Conservation (phyloP, 2,797 vertebrate species). For the Xenopus petersii region DNA sequence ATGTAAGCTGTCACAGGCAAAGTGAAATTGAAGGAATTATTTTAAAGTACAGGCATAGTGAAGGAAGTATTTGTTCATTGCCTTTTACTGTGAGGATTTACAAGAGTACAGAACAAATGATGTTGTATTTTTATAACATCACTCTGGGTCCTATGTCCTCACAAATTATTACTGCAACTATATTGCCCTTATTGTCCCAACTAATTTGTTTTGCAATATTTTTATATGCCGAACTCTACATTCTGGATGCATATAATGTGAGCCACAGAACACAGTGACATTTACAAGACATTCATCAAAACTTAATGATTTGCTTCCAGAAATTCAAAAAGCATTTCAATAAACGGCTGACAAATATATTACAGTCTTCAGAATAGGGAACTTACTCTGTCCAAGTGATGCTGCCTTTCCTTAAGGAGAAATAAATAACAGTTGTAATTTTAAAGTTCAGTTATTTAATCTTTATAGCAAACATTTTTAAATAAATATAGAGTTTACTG, state of each 20-base stretch:
- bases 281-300: constrained; percentile 17
- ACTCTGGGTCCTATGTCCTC: background rate
- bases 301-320: constrained; percentile 38
- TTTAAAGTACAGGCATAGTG: background rate
- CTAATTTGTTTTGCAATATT: constrained; percentile 11
- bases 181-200: constrained; percentile 2
- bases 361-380: too few relatives aligned
- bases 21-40: constrained; percentile 1
- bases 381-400: too few relatives aligned
- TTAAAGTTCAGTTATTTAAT: too few relatives aligned
- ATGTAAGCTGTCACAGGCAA: background rate
- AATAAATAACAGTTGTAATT: too few relatives aligned
- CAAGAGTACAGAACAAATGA: constrained; percentile 17
- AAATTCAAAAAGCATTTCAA: constrained; percentile 24
- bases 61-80: constrained; percentile 6
- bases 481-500: too few relatives aligned
- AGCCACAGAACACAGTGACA: too few relatives aligned
- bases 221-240: background rate
- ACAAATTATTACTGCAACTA: constrained; percentile 10
- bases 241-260: background rate
- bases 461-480: too few relatives aligned
- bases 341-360: too few relatives aligned
- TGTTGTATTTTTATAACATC: constrained; percentile 8
- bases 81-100: background rate
- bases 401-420: too few relatives aligned